Evolutionary conservation across 2,797 vertebrate species (phyloP), one percentile per base, ranked within the genome.

Genomic region (Melanotaenia trifasciata): DNA sequence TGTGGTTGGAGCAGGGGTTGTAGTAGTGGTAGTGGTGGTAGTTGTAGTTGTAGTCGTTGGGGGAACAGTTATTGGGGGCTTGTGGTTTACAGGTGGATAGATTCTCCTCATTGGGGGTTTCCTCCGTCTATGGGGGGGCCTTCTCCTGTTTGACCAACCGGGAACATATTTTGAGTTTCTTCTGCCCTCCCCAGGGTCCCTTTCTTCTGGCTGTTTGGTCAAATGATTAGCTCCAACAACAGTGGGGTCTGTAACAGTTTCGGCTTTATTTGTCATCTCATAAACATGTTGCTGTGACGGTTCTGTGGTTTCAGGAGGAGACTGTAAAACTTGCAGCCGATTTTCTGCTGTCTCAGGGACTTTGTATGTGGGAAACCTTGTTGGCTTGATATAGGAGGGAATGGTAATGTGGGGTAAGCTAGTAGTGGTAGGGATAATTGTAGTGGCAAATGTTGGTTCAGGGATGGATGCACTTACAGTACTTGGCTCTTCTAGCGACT

Each of bases 81-180:
- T 90, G 38, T 66, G 54, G 28, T 80, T 78, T 18, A 57, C 7
- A 0, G 85, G 66, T 0, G 87, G 88, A 64, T 76, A 80, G 47
- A 86, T 40, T 84, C 88, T 92, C 83, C 90, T 90, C 36, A 84
- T 38, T 45, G 78, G 70, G 22, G 88, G 94, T 80, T 87, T 93
- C 72, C 92, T 91, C 0, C 86, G 83, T 79, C 93, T 92, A 20
- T 87, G 91, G 68, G 88, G 90, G 0, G 78, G 89, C 56, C 91
- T 90, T 78, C 90, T 90, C 59, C 91, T 87, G 65, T 90, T 91
- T 74, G 89, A 26, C 64, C n/a, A 68, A 60, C 68, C 72, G 50
- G 85, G 83, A 81, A 86, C 61, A 24, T 66, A 58, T 38, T 70
- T 80, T 56, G 67, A 16, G 33, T 78, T 88, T 67, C 47, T 81